Percentiles rank a stretch among this genome's conserved stretches.
These are phyloP conservation scores for Sylvilagus bachmani DNA, from an alignment of 2,113 vertebrate genomes.

Conservation along the genomic window DNA sequence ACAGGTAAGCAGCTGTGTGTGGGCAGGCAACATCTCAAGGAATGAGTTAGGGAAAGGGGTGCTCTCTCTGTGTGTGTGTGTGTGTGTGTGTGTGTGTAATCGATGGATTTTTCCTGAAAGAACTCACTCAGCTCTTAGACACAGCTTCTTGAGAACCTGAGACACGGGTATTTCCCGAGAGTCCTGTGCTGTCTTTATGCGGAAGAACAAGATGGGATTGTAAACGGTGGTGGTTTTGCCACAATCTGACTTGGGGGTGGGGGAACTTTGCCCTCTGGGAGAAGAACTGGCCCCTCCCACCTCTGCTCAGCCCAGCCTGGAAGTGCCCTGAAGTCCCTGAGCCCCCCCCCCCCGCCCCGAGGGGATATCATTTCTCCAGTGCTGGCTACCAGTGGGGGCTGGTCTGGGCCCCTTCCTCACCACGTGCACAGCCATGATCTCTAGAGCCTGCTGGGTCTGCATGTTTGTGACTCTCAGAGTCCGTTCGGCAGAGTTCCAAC, in stretches of 20 bases:
- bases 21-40: background rate
- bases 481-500: no score
- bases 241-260: background rate
- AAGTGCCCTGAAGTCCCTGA: no score
- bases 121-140: background rate
- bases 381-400: background rate
- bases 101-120: background rate
- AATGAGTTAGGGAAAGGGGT: background rate
- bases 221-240: background rate
- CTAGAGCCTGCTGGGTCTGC: background rate
- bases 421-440: background rate
- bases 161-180: background rate
- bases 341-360: background rate
- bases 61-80: no score
- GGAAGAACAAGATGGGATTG: background rate
- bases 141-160: background rate
- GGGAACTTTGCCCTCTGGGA: background rate
- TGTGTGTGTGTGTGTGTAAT: no score
- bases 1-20: background rate
- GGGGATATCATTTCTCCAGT: background rate
- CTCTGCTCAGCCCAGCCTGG: background rate
- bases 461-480: background rate
- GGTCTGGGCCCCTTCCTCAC: rapidly evolving
- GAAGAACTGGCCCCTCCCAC: background rate
- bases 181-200: background rate